phyloP scores from a whole-genome alignment of 2,113 vertebrate genomes.

The Himantopus leucocephalus region DNA sequence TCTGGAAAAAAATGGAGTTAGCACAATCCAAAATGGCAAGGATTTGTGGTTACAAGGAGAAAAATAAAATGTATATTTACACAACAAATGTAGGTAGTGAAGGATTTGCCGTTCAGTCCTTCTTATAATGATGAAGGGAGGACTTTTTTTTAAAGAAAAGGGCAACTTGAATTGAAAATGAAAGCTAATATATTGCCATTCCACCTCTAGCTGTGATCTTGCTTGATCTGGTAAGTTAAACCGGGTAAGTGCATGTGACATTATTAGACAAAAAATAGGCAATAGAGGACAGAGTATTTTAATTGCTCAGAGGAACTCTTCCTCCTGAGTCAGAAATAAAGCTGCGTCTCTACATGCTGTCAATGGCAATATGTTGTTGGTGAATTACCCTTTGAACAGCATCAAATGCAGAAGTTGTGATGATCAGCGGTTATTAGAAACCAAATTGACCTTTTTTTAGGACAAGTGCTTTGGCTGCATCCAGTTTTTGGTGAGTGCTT shows the following conservation, averaged over 20 bases:
- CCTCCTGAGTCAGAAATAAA: constrained; percentile 21
- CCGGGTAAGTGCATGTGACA: background rate
- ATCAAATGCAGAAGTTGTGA: background rate
- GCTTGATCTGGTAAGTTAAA: background rate
- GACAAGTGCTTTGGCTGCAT: background rate
- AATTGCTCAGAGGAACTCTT: constrained; percentile 41
- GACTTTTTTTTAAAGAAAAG: background rate
- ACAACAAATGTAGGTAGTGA: constrained; percentile 26
- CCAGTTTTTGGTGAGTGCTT: background rate
- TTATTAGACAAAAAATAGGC: constrained; percentile 22
- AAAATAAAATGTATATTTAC: constrained; percentile 25
- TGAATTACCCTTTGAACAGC: constrained; percentile 6
- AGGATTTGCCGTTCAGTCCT: background rate
- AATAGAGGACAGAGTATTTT: constrained; percentile 22
- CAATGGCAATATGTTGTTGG: constrained; percentile 15
- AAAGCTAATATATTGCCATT: background rate
- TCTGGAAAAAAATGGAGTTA: constrained; percentile 36
- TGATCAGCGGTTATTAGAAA: background rate
- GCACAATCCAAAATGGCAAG: background rate
- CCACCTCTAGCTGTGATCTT: background rate
- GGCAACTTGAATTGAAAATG: constrained; percentile 6
- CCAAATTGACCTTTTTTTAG: constrained; percentile 6
- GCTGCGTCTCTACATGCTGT: background rate
- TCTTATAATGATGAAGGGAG: background rate
- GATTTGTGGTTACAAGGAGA: constrained; percentile 28